Percentiles rank a stretch among this genome's conserved stretches.
phyloP scores from a whole-genome alignment of 2,888 invertebrate genomes.

The Odontocolon sp. region DNA sequence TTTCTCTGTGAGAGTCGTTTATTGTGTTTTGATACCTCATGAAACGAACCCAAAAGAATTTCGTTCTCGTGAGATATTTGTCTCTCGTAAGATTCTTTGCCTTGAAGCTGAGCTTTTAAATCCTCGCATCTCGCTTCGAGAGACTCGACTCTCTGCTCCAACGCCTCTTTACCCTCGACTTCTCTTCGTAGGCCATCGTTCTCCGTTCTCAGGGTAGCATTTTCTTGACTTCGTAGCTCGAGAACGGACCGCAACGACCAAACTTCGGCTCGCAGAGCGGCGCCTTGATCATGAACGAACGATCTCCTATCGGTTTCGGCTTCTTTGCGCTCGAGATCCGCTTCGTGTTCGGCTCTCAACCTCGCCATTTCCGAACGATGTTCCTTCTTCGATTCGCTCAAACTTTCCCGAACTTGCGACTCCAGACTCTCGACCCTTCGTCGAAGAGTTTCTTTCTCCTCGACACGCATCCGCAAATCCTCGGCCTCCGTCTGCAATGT shows the following conservation, averaged over 20 bases:
- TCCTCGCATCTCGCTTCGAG: conserved; percentile 94
- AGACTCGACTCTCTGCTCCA: conserved; percentile 88
- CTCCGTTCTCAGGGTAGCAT: conserved; percentile 88
- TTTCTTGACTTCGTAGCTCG: conserved; percentile 93
- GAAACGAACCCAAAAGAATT: conserved; percentile 87
- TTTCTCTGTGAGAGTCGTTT: conserved; percentile 90
- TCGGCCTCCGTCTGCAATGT: conserved; percentile 87
- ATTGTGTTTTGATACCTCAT: conserved; percentile 90
- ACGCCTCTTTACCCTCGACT: conserved; percentile 87
- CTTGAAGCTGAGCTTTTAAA: conserved; percentile 88
- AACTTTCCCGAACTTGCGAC: conserved; percentile 68
- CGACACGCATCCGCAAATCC: conserved; percentile 87
- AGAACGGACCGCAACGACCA: conserved; percentile 93
- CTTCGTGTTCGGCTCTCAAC: conserved; percentile 82
- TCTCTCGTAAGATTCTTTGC: conserved; percentile 88
- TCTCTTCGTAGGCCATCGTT: conserved; percentile 87
- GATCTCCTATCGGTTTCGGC: conserved; percentile 82
- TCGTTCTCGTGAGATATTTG: conserved; percentile 87
- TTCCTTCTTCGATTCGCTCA: conserved; percentile 74
- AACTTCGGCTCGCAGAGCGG: conserved; percentile 86
- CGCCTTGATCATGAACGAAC: conserved; percentile 81
- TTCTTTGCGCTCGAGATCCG: conserved; percentile 83
- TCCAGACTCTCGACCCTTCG: conserved; percentile 66
- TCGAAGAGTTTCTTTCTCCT: conserved; percentile 85
- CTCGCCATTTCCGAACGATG: conserved; percentile 71